Evolutionary conservation across 2,888 invertebrate genomes (phyloP), one percentile per base, ranked within the genome.

Genomic region (Disparrhopalites patrizii): DNA sequence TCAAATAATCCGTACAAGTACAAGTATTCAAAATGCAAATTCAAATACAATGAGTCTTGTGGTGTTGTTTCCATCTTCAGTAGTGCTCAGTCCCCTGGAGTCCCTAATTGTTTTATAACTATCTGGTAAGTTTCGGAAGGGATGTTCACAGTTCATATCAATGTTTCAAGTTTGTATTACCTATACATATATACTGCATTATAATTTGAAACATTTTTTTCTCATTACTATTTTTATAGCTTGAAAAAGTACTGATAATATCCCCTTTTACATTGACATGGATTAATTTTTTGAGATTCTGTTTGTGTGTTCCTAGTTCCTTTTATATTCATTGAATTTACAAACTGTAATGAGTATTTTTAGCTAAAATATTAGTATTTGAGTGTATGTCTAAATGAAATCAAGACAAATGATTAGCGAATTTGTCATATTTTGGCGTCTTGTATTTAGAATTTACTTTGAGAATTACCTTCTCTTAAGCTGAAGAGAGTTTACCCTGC

Each of bases 71-170:
- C 70, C 69, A 68, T 73, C 69, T 67, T 33, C 67, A 72, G 70
- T 70, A 71, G 74, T 76, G 70, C 71, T 73, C 73, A 73, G 87
- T 86, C 87, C 82, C 88, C 88, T 85, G 88, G 88, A 88, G 86
- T 88, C 85, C 87, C 88, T 87, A 89, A 88, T 87, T 88, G 87
- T 85, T 89, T 88, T 86, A 87, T 89, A 86, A 88, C 87, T 81
- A 87, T 88, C 81, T 89, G 89, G 89, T 89, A 88, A 89, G 89
- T 89, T 79, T 73, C 76, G 71, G 62, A 69, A 70, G 68, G 63
- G 66, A 63, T 63, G 51, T 43, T 15, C 15, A 15, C 28, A 65
- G 25, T 65, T 40, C 27, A 23, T 52, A 18, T 56, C 10, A 47
- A 52, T 38, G 38, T 52, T 54, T 33, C 18, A 31, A 10, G 36